Conservation (phyloP, 2,888 invertebrate species). For the Holacanthella duospinosa region DNA sequence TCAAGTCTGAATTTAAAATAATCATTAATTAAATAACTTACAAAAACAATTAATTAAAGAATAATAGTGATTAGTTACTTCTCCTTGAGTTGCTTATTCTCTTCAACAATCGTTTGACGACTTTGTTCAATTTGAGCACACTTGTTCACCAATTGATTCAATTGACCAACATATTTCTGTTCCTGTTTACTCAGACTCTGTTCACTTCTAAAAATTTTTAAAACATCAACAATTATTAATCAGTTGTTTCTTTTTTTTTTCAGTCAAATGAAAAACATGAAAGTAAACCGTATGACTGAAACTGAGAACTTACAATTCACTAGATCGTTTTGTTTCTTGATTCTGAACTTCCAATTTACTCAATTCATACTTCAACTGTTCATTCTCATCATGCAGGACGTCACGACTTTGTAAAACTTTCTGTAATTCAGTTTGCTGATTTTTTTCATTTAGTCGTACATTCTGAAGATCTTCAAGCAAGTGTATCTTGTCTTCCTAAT, state of each 20-base stretch:
- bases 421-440: too few species aligned
- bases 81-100: constrained; percentile 10
- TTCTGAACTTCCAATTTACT: neutral
- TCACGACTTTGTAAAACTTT: neutral
- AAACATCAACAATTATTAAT: neutral
- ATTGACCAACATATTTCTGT: constrained; percentile 15
- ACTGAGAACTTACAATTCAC: neutral
- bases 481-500: too few species aligned
- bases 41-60: neutral
- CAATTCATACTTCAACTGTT: neutral
- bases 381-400: neutral
- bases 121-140: constrained; percentile 23
- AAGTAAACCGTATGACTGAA: too few species aligned
- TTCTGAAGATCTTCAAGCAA: too few species aligned
- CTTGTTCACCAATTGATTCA: constrained; percentile 19
- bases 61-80: constrained; percentile 9
- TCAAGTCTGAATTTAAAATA: neutral
- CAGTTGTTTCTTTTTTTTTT: too few species aligned
- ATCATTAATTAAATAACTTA: neutral
- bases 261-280: too few species aligned
- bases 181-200: constrained; percentile 9
- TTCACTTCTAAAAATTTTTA: constrained; percentile 6
- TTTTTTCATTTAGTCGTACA: too few species aligned
- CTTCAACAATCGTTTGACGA: constrained; percentile 7
- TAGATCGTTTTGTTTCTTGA: neutral